Conservation (phyloP, 2,113 vertebrate genomes). For the Ia io region DNA sequence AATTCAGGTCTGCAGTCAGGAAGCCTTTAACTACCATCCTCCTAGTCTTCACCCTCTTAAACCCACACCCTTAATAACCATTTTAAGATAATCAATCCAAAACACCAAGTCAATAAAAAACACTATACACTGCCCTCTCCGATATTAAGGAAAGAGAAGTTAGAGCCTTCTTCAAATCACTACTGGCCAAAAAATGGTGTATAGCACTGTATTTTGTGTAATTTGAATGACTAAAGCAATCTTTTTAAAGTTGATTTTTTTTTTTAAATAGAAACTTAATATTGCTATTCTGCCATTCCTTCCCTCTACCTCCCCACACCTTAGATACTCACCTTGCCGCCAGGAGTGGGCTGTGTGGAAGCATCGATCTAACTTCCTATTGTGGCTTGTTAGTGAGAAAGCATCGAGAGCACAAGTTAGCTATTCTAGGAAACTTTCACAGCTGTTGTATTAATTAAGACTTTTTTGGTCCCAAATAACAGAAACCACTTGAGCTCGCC, state of each 20-base stretch:
- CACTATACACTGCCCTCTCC: not conserved
- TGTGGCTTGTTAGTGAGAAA: not conserved
- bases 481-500: slow-evolving; percentile 36
- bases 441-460: slow-evolving; percentile 61
- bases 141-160: not conserved
- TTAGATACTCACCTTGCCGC: not conserved
- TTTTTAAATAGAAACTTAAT: not conserved
- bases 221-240: not conserved
- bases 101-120: not conserved
- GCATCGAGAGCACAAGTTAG: slow-evolving; percentile 17
- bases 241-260: not conserved
- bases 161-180: not conserved
- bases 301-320: not conserved
- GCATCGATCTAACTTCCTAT: not conserved
- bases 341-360: not conserved
- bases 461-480: slow-evolving; percentile 30
- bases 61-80: not conserved
- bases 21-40: not conserved
- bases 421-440: slow-evolving; percentile 61
- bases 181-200: not conserved
- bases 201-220: not conserved
- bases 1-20: not conserved
- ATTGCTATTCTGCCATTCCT: not conserved
- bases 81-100: not conserved
- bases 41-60: not conserved